Evolutionary conservation across 2,888 invertebrate genomes (phyloP).

Genomic region (Cephus rjabovi): DNA sequence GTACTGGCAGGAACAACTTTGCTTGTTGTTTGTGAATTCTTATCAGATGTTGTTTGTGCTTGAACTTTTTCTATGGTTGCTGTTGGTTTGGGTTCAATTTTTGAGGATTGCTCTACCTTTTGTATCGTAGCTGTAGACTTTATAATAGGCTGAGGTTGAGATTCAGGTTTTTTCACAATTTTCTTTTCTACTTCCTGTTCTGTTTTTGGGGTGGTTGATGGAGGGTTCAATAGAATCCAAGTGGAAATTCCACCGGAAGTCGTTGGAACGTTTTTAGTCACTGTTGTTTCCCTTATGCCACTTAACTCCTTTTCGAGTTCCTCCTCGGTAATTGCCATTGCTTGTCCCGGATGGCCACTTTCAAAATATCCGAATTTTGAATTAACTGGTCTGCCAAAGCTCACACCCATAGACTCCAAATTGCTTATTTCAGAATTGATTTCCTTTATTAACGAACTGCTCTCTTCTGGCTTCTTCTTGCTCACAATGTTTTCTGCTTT

Average conservation of each 20-base stretch:
- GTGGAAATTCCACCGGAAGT: conserved; percentile 79
- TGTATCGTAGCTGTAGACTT: conserved; percentile 23
- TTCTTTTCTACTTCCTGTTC: conserved; percentile 19
- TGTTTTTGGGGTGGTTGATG: conserved; percentile 55
- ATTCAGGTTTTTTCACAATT: conserved; percentile 11
- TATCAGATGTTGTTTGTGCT: conserved; percentile 22
- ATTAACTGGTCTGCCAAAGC: conserved; percentile 56
- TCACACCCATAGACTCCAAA: conserved; percentile 32
- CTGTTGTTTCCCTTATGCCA: conserved; percentile 41
- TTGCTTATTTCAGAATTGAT: conserved; percentile 34
- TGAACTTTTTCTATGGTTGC: conserved; percentile 45
- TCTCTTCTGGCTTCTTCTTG: conserved; percentile 11
- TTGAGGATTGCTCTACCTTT: conserved; percentile 31
- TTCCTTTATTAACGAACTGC: conserved; percentile 24
- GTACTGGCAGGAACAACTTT: background rate
- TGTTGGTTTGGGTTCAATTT: conserved; percentile 35
- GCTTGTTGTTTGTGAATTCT: background rate
- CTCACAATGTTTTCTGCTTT: conserved; percentile 2
- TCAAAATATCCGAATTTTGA: conserved; percentile 62
- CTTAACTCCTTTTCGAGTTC: conserved; percentile 70
- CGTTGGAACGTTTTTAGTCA: conserved; percentile 67
- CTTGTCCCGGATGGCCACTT: conserved; percentile 73
- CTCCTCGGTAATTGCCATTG: conserved; percentile 75
- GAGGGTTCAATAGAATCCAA: conserved; percentile 79
- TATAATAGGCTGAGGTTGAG: conserved; percentile 5